phyloP scores from a whole-genome alignment of 2,797 vertebrate species.

The Apogon hyalosoma region DNA sequence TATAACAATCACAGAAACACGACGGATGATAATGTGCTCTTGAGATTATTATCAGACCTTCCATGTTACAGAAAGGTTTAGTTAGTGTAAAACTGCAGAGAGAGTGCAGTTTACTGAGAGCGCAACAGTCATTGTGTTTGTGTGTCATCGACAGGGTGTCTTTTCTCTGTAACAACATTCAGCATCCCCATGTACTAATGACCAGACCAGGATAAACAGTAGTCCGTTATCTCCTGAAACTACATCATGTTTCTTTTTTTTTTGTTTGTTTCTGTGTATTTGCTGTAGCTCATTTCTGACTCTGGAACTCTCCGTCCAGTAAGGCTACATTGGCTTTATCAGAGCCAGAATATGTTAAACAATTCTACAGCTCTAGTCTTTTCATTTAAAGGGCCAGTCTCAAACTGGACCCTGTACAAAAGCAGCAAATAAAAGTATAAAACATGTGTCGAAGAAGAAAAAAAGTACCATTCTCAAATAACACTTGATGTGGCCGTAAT shows the following conservation, averaged over 20 bases:
- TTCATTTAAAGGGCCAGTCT: constrained; percentile 64
- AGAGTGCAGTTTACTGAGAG: constrained; percentile 56
- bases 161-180: constrained; percentile 27
- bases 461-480: constrained; percentile 64
- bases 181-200: constrained; percentile 5
- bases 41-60: neutral
- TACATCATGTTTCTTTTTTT: constrained; percentile 14
- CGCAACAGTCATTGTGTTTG: constrained; percentile 42
- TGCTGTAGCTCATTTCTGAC: constrained; percentile 22
- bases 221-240: constrained; percentile 28
- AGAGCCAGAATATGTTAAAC: constrained; percentile 44
- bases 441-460: constrained; percentile 44
- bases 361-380: constrained; percentile 48
- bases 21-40: constrained; percentile 18
- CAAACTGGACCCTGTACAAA: constrained; percentile 68
- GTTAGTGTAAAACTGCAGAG: constrained; percentile 7
- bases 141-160: constrained; percentile 19
- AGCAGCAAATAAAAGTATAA: constrained; percentile 72
- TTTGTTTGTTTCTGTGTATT: neutral
- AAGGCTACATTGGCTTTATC: constrained; percentile 49
- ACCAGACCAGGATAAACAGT: constrained; percentile 20
- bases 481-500: constrained; percentile 48
- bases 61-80: neutral
- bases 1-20: constrained; percentile 4
- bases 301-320: constrained; percentile 29